phyloP scores from a whole-genome alignment of 2,888 invertebrate species.

The Phragmatobia fuliginosa region DNA sequence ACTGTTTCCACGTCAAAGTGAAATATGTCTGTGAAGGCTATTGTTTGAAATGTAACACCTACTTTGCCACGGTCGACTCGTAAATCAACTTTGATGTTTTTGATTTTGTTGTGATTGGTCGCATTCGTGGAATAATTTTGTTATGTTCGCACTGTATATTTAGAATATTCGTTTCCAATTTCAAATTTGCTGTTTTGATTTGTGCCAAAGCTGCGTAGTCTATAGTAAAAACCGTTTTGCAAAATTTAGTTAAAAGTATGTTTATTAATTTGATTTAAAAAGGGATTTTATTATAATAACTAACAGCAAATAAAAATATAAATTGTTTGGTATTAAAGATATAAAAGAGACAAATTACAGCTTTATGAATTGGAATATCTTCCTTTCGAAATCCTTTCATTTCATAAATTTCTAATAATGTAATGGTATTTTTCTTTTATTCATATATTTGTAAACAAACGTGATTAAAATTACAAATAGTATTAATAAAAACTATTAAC shows the following conservation, averaged over 20 bases:
- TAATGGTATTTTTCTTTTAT: not conserved
- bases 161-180: not conserved
- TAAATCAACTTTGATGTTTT: constrained; percentile 54
- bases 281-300: no score
- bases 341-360: not conserved
- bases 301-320: no score
- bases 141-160: constrained; percentile 17
- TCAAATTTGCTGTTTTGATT: not conserved
- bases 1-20: constrained; percentile 49
- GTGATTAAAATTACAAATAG: no score
- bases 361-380: not conserved
- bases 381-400: not conserved
- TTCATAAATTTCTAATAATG: not conserved
- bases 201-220: not conserved
- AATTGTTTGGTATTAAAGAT: no score
- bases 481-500: no score
- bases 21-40: constrained; percentile 45
- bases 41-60: constrained; percentile 53
- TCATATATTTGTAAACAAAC: no score
- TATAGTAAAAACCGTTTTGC: not conserved
- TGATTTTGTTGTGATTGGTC: constrained; percentile 38
- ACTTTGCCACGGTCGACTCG: constrained; percentile 34
- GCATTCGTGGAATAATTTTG: constrained; percentile 18
- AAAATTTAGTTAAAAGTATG: no score
- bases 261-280: no score